These are phyloP conservation scores for Druceiella hillmani DNA, from an alignment of 2,888 invertebrate species.

Conservation along the genomic window DNA sequence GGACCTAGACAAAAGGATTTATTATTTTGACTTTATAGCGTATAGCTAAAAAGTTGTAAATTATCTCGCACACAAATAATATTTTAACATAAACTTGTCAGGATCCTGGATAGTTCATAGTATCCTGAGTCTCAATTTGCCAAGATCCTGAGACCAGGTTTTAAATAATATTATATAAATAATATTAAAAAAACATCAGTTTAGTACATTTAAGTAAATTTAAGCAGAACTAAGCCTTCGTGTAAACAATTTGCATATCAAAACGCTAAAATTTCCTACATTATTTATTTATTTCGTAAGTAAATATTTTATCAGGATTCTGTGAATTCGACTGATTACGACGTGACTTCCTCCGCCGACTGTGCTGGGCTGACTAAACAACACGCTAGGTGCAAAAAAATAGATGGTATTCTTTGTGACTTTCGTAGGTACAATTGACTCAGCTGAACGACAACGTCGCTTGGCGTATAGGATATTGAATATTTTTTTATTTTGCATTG, in stretches of 20 bases:
- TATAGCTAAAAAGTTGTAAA: too few relatives aligned
- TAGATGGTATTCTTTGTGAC: constrained; percentile 4
- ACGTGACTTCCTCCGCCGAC: constrained; percentile 6
- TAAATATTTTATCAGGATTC: constrained; percentile 9
- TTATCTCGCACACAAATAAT: too few relatives aligned
- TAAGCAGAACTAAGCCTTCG: too few relatives aligned
- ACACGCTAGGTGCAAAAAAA: constrained; percentile 5
- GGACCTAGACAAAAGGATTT: too few relatives aligned
- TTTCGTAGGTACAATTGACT: constrained; percentile 8
- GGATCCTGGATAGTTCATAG: too few relatives aligned
- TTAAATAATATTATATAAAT: too few relatives aligned
- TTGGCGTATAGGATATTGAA: constrained; percentile 6
- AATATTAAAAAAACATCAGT: too few relatives aligned
- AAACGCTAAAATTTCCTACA: constrained; percentile 6
- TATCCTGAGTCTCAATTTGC: too few relatives aligned
- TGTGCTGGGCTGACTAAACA: constrained; percentile 7
- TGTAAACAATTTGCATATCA: constrained; percentile 10
- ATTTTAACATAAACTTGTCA: too few relatives aligned
- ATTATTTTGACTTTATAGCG: too few relatives aligned
- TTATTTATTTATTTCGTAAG: constrained; percentile 6
- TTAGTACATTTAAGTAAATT: too few relatives aligned
- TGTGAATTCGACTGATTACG: constrained; percentile 7
- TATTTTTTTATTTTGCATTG: constrained; percentile 3
- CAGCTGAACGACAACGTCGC: constrained; percentile 2
- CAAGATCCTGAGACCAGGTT: too few relatives aligned